phyloP scores from a whole-genome alignment of 2,797 vertebrate species.

The Bradypodion ventrale region DNA sequence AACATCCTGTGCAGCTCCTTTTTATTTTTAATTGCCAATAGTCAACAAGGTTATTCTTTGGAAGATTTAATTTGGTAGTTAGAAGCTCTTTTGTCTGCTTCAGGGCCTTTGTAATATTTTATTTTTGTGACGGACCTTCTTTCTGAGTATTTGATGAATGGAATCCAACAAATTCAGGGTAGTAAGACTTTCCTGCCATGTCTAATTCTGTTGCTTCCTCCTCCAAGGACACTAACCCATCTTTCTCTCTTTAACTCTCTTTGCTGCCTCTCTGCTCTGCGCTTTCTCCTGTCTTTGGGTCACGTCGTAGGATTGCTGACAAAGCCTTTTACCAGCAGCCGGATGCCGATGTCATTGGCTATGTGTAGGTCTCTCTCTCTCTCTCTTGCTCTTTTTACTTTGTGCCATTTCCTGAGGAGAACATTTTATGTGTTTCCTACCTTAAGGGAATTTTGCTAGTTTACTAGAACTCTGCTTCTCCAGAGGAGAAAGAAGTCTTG shows the following conservation, averaged over 20 bases:
- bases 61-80: neutral
- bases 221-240: conserved; percentile 65
- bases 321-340: conserved; percentile 99
- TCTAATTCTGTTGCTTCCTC: neutral
- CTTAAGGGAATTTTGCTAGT: neutral
- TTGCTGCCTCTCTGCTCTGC: conserved; percentile 70
- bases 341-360: conserved; percentile 97
- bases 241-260: conserved; percentile 76
- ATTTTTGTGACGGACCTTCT: neutral
- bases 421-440: neutral
- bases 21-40: neutral
- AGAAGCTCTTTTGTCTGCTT: neutral
- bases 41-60: neutral
- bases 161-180: neutral
- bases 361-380: conserved; percentile 92
- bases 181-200: neutral
- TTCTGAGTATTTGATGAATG: conserved; percentile 4
- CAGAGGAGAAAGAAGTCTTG: neutral
- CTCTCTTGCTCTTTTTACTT: conserved; percentile 63
- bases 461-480: neutral
- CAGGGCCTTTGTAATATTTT: neutral
- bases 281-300: conserved; percentile 63
- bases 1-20: neutral
- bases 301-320: conserved; percentile 91
- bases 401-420: neutral